A percentile compares a stretch with the other conserved stretches of the same genome.
Conservation (phyloP, 2,797 vertebrate species). For the Anguilla megastoma region DNA sequence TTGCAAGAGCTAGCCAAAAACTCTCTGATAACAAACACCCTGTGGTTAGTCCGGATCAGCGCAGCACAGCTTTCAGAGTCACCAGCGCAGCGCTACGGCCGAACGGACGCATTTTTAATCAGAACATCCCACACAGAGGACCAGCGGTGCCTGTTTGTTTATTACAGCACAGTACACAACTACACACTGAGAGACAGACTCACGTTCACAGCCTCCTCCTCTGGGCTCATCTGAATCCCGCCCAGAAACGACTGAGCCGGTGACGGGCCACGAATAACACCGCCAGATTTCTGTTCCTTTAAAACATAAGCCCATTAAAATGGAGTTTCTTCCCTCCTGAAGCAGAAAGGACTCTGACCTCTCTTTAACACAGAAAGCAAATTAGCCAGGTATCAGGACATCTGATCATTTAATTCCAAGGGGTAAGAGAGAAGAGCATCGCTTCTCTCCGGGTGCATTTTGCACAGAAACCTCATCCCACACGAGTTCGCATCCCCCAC, state of each 20-base stretch:
- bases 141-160: neutral
- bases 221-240: neutral
- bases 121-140: neutral
- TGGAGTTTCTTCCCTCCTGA: neutral
- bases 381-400: neutral
- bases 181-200: neutral
- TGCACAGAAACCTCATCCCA: neutral
- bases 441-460: neutral
- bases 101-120: neutral
- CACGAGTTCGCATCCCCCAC: neutral
- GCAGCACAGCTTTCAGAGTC: neutral
- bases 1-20: neutral
- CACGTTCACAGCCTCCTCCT: neutral
- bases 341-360: neutral
- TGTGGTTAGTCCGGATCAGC: neutral
- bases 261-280: neutral
- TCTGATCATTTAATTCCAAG: neutral
- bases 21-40: neutral
- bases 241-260: neutral
- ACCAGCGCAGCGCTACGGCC: neutral
- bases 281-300: neutral
- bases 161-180: constrained; percentile 1
- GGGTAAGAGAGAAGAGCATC: neutral
- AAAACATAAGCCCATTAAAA: neutral
- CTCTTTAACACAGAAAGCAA: neutral